These are phyloP conservation scores for Rhinolophus sinicus DNA, from an alignment of 2,113 vertebrate species.

Conservation along the genomic window DNA sequence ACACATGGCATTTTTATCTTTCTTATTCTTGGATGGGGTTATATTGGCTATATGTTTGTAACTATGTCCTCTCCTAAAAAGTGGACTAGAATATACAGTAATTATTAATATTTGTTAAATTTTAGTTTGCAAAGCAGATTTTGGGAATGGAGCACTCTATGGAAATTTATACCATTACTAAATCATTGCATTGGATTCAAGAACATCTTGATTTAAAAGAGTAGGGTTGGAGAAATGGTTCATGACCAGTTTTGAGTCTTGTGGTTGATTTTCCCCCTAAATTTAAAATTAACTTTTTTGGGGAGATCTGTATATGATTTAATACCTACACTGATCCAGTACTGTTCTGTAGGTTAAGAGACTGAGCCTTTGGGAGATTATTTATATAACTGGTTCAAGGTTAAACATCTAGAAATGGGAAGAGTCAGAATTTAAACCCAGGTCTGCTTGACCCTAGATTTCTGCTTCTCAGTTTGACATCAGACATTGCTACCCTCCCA, in stretches of 20 bases:
- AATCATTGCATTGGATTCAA: neutral
- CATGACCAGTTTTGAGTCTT: neutral
- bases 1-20: constrained; percentile 16
- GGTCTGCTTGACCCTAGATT: neutral
- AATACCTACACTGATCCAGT: neutral
- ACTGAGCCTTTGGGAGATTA: neutral
- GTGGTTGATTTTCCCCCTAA: neutral
- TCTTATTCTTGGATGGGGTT: constrained; percentile 32
- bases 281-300: constrained; percentile 1
- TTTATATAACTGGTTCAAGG: neutral
- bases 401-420: neutral
- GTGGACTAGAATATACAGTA: neutral
- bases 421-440: neutral
- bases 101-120: neutral
- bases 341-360: neutral
- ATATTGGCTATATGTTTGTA: neutral
- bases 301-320: neutral
- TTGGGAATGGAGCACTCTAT: neutral
- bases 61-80: neutral
- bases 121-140: neutral
- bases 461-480: neutral
- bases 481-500: neutral
- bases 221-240: neutral
- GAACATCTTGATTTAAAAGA: neutral
- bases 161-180: neutral